phyloP scores from a whole-genome alignment of 2,113 vertebrate genomes.

The Athene noctua region DNA sequence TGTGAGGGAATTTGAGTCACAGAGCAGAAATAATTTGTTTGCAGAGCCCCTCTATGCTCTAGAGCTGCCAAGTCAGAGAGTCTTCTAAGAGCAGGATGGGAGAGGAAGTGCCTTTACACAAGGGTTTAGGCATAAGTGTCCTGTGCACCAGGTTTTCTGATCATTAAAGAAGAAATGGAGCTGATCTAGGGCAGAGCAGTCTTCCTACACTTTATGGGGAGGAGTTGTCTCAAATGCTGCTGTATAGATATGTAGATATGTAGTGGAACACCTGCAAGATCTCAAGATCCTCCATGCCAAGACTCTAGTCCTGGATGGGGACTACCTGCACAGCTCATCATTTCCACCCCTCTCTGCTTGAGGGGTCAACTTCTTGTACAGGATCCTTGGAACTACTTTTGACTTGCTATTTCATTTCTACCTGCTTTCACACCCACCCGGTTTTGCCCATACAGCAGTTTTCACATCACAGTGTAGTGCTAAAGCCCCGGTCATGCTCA shows the following conservation, averaged over 20 bases:
- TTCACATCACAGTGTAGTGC: not conserved
- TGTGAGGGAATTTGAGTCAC: not conserved
- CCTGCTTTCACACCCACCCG: not conserved
- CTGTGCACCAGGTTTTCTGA: not conserved
- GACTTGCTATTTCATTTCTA: not conserved
- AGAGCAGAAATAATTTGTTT: not conserved
- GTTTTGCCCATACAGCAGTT: not conserved
- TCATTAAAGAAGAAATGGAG: not conserved
- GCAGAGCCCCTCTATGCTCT: not conserved
- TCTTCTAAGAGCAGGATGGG: not conserved
- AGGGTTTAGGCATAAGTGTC: not conserved
- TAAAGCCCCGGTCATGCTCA: rapidly evolving
- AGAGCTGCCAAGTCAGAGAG: rapidly evolving
- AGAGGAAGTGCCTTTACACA: not conserved
- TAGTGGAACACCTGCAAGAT: not conserved
- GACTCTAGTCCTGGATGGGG: not conserved
- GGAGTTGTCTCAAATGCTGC: not conserved
- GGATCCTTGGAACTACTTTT: not conserved
- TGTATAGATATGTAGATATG: rapidly evolving
- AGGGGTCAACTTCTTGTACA: rapidly evolving
- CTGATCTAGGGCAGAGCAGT: not conserved
- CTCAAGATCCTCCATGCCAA: not conserved
- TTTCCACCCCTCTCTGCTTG: not conserved
- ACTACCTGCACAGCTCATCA: not conserved
- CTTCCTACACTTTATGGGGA: not conserved